Conservation (phyloP, 2,113 vertebrate species). For the Pandion haliaetus region DNA sequence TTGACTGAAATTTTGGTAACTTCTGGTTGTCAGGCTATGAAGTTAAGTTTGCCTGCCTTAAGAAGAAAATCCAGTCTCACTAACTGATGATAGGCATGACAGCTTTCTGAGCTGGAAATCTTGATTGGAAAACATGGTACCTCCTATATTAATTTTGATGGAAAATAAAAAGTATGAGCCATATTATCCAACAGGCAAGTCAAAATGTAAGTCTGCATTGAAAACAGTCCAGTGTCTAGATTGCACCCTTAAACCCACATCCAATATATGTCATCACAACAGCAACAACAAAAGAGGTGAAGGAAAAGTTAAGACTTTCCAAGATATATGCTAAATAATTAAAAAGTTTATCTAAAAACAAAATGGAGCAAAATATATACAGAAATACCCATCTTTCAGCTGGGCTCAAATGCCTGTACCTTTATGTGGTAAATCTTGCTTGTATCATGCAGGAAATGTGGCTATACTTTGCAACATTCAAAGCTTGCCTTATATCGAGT, state of each 20-base stretch:
- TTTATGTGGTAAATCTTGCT: not conserved
- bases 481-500: not conserved
- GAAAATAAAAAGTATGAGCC: not conserved
- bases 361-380: not conserved
- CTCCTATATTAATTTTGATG: not conserved
- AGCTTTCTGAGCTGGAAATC: not conserved
- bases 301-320: not conserved
- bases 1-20: not conserved
- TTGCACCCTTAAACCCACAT: not conserved
- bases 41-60: not conserved
- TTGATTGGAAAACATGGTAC: not conserved
- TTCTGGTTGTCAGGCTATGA: not conserved
- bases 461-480: not conserved
- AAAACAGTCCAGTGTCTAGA: not conserved
- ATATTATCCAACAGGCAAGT: not conserved
- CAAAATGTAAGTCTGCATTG: not conserved
- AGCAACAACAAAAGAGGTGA: not conserved
- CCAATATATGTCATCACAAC: not conserved
- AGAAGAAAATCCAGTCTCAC: not conserved
- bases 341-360: not conserved
- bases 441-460: not conserved
- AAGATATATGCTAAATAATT: not conserved
- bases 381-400: not conserved
- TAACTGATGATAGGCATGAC: not conserved
- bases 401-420: not conserved